Evolutionary conservation across 2,113 vertebrate species (phyloP).

Genomic region (Bagarius yarrelli): DNA sequence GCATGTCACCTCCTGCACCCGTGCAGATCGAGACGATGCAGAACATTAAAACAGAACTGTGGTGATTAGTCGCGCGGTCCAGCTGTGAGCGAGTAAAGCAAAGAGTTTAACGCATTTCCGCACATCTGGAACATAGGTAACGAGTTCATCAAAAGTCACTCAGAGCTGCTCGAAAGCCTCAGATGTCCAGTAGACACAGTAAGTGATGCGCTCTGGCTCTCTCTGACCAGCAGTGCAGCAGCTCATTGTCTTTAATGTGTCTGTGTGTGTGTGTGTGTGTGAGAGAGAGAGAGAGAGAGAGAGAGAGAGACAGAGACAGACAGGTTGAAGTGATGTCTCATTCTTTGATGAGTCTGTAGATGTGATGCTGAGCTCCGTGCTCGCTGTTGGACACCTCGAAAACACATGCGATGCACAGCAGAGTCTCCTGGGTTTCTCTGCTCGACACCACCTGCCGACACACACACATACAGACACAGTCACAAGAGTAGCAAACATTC

Average conservation of each 20-base stretch:
- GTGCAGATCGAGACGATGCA: constrained; percentile 77
- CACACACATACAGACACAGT: not conserved
- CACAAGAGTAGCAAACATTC: not conserved
- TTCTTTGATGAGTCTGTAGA: constrained; percentile 97
- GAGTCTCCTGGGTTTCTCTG: constrained; percentile 81
- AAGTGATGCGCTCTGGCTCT: not conserved
- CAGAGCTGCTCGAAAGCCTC: not conserved
- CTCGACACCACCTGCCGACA: constrained; percentile 88
- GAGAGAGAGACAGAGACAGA: not conserved
- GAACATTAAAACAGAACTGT: constrained; percentile 32
- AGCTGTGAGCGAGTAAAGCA: constrained; percentile 67
- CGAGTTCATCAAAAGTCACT: constrained; percentile 71
- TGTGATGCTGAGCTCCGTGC: constrained; percentile 97
- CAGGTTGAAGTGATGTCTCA: constrained; percentile 63
- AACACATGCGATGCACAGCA: constrained; percentile 98
- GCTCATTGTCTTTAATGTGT: constrained; percentile 45
- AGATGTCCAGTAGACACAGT: not conserved
- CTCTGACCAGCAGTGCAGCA: constrained; percentile 36
- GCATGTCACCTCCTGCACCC: constrained; percentile 73
- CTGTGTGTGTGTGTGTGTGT: constrained; percentile 18
- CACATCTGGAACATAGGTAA: constrained; percentile 73
- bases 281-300: not conserved
- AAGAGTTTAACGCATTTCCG: constrained; percentile 70
- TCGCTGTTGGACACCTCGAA: constrained; percentile 99
- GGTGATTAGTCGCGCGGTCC: constrained; percentile 69